Evolutionary conservation across 2,888 invertebrate species (phyloP), one percentile per base, ranked within the genome.

Genomic region (Clanis bilineata): DNA sequence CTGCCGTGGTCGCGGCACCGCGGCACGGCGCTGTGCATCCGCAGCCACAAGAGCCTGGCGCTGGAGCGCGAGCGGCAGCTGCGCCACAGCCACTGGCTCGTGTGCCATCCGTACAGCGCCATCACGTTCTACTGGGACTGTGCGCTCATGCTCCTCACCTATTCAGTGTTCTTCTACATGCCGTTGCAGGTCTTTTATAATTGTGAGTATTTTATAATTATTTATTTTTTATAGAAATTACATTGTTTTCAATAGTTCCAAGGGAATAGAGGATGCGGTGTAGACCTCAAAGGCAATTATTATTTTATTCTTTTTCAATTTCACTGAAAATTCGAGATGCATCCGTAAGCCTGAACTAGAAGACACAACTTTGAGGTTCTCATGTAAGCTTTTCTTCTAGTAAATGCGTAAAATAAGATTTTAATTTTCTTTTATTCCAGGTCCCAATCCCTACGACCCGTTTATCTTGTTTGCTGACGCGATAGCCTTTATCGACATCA

Each of bases 21-120:
- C 69, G 80, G 82, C 57, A 62, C 78, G 7, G 60, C 61, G 39
- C 70, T 64, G 59, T 76, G 68, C 69, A 61, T 82, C 36, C 78
- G 84, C 56, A 83, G 83, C 64, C 68, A 71, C 56, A 71, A 73
- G 70, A 74, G 79, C 10, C 72, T 85, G 55, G 69, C 71, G 18
- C 28, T 64, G 18, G 87, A 88, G 68, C 74, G 77, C 36, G 73
- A 66, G 22, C 70, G 83, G 0, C 85, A 85, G 9, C 28, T 59
- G 23, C 62, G 51, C n/a, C 41, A 67, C 1, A 63, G 71, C 3
- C 59, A 68, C 59, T 66, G 69, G 64, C 66, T 73, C 51, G 66
- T 83, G 10, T 79, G 81, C 66, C 90, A 90, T 64, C 89, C 90
- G 1, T 88, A 83, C 76, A 87, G 88, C 62, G 75, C 80, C 5